Base-by-base conservation (phyloP, 1,140 invertebrate genomes). In the Campodea augens region DNA sequence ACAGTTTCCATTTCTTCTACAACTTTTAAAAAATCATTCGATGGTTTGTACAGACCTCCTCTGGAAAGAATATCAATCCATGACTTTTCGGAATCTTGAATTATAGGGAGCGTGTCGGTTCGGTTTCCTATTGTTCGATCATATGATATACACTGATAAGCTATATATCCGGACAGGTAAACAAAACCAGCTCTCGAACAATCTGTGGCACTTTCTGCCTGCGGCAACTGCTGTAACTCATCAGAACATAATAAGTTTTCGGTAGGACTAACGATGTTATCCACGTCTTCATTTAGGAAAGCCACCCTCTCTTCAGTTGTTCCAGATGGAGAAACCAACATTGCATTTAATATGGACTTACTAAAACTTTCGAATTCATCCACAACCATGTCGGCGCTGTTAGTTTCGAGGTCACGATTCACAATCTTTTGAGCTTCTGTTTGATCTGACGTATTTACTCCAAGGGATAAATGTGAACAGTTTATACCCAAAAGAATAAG, bases 401-500 rank as follows among this genome's bases (percentile, higher is more conserved):
- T 7, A 32, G 27, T 7, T 10, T 32, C 27, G 15, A 15, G 27
- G 7, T 15, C 27, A 7, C 15, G 7, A 7, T 32, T 15, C 27
- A 32, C 27, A 32, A 15, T 15, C 15, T 15, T 32, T 32, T 15
- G 15, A 10, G 7, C 7, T 10, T 32, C 15, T 7, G 27, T 32
- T 7, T 15, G 27, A 7, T 32, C 27, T n/a, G n/a, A n/a, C n/a
- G 15, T 15, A 39, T 18, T 39, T 5, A 20, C n/a, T 4, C 38
- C 43, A 44, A 13, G 24, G 4, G 7, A 38, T 10, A 13, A 18
- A 43, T 13, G 15, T 24, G 15, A 15, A 22, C 7, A 21, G 40
- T 43, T 46, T 15, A 27, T 27, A 13, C 57, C 55, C 12, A 58
- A 42, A 18, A 57, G 38, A 23, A 55, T 50, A 12, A 46, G 29